Percentiles rank a stretch among this genome's conserved stretches.
These are phyloP conservation scores for Salticus scenicus DNA, from an alignment of 2,888 invertebrate species.

Conservation along the genomic window DNA sequence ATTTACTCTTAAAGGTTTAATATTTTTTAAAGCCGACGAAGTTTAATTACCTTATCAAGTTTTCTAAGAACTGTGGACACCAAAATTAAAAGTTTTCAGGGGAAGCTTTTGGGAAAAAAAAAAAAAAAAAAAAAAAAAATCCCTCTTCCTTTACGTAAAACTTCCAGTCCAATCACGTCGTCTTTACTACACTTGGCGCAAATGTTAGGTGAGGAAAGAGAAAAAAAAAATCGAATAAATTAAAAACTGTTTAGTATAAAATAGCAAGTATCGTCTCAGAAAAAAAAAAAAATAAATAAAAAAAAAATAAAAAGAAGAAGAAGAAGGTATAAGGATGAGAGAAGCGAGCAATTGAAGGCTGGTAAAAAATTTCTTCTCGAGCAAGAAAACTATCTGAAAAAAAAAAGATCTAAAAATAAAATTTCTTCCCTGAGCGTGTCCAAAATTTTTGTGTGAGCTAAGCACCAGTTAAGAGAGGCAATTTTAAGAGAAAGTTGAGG, in stretches of 20 bases:
- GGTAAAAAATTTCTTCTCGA: not conserved
- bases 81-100: constrained; percentile 7
- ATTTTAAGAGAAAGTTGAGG: not conserved
- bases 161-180: not conserved
- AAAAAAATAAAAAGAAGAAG: not conserved
- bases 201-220: not conserved
- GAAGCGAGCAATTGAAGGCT: not conserved
- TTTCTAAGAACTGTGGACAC: constrained; percentile 8
- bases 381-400: not conserved
- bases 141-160: constrained; percentile 10
- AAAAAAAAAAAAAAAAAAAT: constrained; percentile 16
- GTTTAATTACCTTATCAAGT: constrained; percentile 15
- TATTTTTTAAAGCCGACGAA: not conserved
- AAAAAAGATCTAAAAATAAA: constrained; percentile 36
- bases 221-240: constrained; percentile 13
- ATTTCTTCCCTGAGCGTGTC: constrained; percentile 33
- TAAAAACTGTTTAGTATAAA: constrained; percentile 10
- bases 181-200: not conserved
- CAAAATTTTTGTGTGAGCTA: constrained; percentile 45
- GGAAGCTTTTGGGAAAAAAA: too few relatives aligned
- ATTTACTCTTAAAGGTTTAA: not conserved
- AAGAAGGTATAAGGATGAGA: too few relatives aligned
- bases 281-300: not conserved
- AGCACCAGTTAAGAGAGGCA: constrained; percentile 26
- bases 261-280: not conserved